Percentiles rank a stretch among this genome's conserved stretches.
Conservation (phyloP, 2,797 vertebrate species). For the Threskiornis aethiopicus region DNA sequence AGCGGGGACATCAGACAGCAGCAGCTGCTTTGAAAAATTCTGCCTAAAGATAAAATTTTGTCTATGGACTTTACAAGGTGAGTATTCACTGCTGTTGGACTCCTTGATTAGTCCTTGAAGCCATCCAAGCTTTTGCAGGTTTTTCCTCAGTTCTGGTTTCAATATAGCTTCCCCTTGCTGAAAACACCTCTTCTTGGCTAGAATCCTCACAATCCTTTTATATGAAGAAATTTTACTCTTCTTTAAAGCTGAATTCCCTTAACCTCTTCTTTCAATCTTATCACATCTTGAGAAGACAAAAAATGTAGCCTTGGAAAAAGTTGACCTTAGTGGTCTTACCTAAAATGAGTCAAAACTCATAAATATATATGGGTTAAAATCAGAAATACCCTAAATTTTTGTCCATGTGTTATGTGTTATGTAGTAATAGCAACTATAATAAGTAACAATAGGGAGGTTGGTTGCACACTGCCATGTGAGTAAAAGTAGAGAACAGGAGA, state of each 20-base stretch:
- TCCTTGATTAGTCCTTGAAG: neutral
- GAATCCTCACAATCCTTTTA: neutral
- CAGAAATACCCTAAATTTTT: neutral
- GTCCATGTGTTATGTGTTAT: neutral
- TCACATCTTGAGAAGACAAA: neutral
- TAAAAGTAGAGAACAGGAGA: neutral
- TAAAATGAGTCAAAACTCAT: neutral
- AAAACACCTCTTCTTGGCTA: neutral
- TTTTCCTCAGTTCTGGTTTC: neutral
- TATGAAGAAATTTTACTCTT: neutral
- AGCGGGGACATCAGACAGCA: neutral
- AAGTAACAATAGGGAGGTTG: neutral
- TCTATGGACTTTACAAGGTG: neutral
- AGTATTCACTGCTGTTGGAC: neutral
- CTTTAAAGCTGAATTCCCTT: neutral
- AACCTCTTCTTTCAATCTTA: neutral
- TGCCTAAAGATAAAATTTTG: neutral
- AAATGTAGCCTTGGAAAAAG: neutral
- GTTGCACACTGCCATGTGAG: neutral
- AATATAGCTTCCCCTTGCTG: neutral
- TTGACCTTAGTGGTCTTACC: neutral
- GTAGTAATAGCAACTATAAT: neutral
- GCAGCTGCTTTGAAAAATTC: neutral
- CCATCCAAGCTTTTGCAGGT: neutral
- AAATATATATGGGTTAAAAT: neutral